Evolutionary conservation across 1,140 invertebrate species (phyloP).

Genomic region (Anoplolepis gracilipes): DNA sequence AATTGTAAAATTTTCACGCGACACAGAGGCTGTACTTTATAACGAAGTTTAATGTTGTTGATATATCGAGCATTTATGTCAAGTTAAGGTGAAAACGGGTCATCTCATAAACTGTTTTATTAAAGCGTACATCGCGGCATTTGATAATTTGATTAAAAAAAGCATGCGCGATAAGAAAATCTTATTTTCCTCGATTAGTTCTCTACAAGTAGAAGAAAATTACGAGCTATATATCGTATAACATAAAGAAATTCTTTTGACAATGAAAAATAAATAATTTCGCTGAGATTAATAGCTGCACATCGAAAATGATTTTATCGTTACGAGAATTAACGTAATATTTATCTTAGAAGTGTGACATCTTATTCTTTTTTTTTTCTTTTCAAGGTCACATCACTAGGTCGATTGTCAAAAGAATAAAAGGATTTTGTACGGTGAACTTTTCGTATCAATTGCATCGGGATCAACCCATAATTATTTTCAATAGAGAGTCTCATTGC

Average conservation of each 20-base stretch:
- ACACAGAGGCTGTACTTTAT: slow-evolving; percentile 41
- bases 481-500: slow-evolving; percentile 69
- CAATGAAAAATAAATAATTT: background rate
- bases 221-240: background rate
- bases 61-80: slow-evolving; percentile 46
- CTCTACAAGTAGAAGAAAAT: background rate
- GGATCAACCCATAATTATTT: slow-evolving; percentile 71
- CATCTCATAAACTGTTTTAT: slow-evolving; percentile 48
- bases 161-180: background rate
- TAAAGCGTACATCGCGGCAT: slow-evolving; percentile 48
- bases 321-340: background rate
- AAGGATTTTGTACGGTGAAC: slow-evolving; percentile 61
- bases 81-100: slow-evolving; percentile 64
- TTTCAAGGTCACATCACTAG: slow-evolving; percentile 20
- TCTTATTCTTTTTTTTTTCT: background rate
- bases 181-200: background rate
- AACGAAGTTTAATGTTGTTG: slow-evolving; percentile 60
- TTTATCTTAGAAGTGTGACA: background rate
- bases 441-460: slow-evolving; percentile 69
- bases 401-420: slow-evolving; percentile 46
- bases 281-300: background rate
- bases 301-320: background rate
- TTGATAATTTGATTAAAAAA: slow-evolving; percentile 56
- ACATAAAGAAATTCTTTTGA: background rate
- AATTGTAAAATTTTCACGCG: background rate